phyloP scores from a whole-genome alignment of 37 sponge, comb jelly and placozoan genomes.

The Petrosia ficiformis region DNA sequence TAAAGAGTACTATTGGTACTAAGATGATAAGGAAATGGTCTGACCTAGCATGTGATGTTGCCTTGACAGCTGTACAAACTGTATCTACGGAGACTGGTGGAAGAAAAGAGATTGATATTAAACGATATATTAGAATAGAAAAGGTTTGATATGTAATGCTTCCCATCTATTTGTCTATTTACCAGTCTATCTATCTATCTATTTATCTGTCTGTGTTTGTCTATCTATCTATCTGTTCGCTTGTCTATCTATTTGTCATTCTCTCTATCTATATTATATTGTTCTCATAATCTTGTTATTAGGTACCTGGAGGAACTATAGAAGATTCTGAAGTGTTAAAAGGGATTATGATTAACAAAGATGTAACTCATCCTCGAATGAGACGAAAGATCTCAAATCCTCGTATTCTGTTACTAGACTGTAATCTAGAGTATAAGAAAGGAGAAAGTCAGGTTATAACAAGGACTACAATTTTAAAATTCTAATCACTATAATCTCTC shows the following conservation, averaged over 20 bases:
- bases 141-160: conserved; percentile 68
- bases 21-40: conserved; percentile 94
- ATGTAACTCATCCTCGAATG: conserved; percentile 95
- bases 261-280: too few relatives aligned
- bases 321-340: conserved; percentile 86
- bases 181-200: too few relatives aligned
- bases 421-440: conserved; percentile 97
- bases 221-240: too few relatives aligned
- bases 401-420: conserved; percentile 92
- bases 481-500: too few relatives aligned
- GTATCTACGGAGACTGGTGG: conserved; percentile 78
- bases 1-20: conserved; percentile 81
- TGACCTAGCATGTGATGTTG: conserved; percentile 88
- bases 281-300: neutral
- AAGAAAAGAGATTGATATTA: conserved; percentile 95
- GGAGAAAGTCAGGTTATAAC: conserved; percentile 87
- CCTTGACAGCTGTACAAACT: conserved; percentile 88
- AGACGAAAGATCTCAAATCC: conserved; percentile 87
- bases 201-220: too few relatives aligned
- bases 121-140: conserved; percentile 93
- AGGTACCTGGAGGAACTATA: conserved; percentile 90
- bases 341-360: conserved; percentile 97
- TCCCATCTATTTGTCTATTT: too few relatives aligned
- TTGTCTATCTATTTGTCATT: too few relatives aligned
- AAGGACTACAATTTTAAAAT: too few relatives aligned